Evolutionary conservation across 2,888 invertebrate species (phyloP), one percentile per base, ranked within the genome.

Genomic region (Oligia fasciuncula): DNA sequence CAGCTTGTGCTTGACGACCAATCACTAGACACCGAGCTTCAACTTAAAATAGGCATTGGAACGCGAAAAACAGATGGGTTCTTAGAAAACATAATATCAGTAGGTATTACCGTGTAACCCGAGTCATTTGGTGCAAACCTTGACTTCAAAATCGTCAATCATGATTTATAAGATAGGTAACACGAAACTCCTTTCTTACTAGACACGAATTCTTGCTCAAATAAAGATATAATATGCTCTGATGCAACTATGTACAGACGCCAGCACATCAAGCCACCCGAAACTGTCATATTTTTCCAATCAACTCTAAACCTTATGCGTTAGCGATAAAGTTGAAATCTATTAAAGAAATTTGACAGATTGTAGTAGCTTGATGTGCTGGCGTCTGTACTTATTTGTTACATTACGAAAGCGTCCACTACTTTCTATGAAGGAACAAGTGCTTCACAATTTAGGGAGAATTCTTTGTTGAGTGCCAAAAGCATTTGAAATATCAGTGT

Each of bases 341-440:
- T 35, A 35, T 35, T 35, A 35, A 35, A 35, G 35, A 3, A 35
- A 35, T 35, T 35, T 35, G 35, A 35, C 35, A 3, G 35, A 35
- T 35, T 35, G 35, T 35, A 35, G 35, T 35, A 35, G 35, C 35
- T 35, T 3, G 35, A 35, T 35, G 35, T 35, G 35, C 35, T 35
- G 35, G 35, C 3, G 35, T 35, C 35, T 40, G 5, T 71, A 73
- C n/a, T 67, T 73, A 77, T 71, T 70, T 49, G 40, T 71, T 43
- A 75, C 29, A 73, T 65, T 57, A 51, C 35, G 40, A 75, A 79
- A 73, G 74, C 83, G 54, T 65, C 51, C 60, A 72, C 84, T 85
- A 81, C 76, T 72, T 66, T 65, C 72, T 74, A 78, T 67, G 51
- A 73, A 73, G 69, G 46, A 75, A 77, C 51, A 71, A 74, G 72